Percentiles rank a stretch among this genome's conserved stretches.
These are phyloP conservation scores for Erythrocercus mccallii DNA, from an alignment of 2,113 vertebrate species.

Conservation along the genomic window DNA sequence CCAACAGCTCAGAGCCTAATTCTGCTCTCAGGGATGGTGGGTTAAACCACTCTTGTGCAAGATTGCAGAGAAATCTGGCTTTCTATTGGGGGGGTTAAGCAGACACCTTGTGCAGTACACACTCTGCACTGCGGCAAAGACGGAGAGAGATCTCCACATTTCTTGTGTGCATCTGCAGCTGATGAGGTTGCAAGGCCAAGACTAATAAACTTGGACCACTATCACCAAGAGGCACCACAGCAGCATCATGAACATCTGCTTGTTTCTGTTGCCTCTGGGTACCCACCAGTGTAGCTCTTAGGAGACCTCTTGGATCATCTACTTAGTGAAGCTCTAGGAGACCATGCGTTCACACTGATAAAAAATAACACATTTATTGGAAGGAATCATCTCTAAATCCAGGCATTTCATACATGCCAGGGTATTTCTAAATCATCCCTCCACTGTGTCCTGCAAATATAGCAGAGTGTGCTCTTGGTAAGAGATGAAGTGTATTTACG, in stretches of 20 bases:
- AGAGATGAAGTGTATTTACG: background rate
- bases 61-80: background rate
- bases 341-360: accelerated
- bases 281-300: background rate
- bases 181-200: background rate
- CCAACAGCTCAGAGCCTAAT: background rate
- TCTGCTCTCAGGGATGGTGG: background rate
- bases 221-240: background rate
- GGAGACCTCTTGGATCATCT: background rate
- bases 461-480: background rate
- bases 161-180: background rate
- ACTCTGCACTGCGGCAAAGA: background rate
- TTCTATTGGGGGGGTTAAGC: accelerated
- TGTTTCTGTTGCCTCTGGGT: background rate
- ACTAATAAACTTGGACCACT: background rate
- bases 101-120: accelerated
- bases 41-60: background rate
- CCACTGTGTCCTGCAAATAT: background rate
- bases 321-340: background rate
- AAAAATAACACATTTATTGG: background rate
- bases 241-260: background rate
- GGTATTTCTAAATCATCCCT: background rate
- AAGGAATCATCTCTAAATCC: background rate
- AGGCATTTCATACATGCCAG: background rate
- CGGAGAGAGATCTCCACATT: background rate